These are phyloP conservation scores for Columba livia DNA, from an alignment of 2,113 vertebrate species.

Conservation along the genomic window DNA sequence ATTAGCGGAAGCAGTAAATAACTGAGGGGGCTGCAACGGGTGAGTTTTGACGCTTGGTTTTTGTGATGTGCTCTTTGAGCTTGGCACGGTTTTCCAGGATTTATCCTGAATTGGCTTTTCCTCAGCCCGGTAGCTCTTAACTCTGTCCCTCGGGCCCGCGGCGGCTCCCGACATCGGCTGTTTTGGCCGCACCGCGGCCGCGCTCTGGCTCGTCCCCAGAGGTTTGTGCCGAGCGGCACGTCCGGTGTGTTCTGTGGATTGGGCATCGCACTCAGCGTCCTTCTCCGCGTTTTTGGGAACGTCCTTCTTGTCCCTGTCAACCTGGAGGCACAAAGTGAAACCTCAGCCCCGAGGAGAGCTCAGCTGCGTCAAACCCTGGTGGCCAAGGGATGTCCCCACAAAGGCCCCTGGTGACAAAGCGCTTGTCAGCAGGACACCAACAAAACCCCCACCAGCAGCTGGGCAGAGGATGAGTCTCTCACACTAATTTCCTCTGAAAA, in stretches of 20 bases:
- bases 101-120: neutral
- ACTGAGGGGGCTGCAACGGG: neutral
- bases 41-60: neutral
- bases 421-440: neutral
- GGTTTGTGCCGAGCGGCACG: neutral
- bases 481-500: neutral
- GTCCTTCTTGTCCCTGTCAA: constrained; percentile 7
- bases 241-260: neutral
- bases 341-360: neutral
- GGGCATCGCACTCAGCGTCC: neutral
- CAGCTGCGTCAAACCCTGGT: neutral
- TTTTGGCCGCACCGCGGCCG: neutral
- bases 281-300: neutral
- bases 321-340: constrained; percentile 47
- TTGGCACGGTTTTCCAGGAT: neutral
- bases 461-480: neutral
- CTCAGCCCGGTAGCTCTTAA: neutral
- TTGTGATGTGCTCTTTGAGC: neutral
- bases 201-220: neutral
- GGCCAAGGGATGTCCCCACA: rapidly evolving
- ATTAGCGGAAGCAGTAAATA: neutral
- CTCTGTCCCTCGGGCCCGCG: neutral
- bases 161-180: neutral
- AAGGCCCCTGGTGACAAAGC: rapidly evolving
- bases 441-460: neutral